Conservation (phyloP, 2,888 invertebrate genomes). For the Apomyelois bistriatella region DNA sequence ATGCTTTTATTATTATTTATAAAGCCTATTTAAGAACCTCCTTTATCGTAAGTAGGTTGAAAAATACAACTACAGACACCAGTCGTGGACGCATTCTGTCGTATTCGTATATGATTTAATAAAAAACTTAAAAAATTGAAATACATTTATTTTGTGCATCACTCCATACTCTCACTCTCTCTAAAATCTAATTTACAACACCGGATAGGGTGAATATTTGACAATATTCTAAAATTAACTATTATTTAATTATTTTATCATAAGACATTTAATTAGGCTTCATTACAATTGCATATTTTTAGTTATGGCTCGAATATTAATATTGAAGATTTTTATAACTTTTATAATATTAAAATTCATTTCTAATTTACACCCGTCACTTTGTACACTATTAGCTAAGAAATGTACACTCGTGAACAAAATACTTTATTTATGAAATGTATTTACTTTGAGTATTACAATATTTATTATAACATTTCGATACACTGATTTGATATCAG, state of each 20-base stretch:
- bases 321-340: constrained; percentile 41
- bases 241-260: constrained; percentile 55
- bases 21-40: too few relatives aligned
- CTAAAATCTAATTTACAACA: constrained; percentile 67
- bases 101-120: too few relatives aligned
- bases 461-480: constrained; percentile 1
- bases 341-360: constrained; percentile 30
- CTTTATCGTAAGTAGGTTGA: too few relatives aligned
- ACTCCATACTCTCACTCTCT: constrained; percentile 60
- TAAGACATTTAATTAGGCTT: constrained; percentile 77
- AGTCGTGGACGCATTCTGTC: too few relatives aligned
- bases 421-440: constrained; percentile 13
- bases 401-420: constrained; percentile 21
- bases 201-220: constrained; percentile 56
- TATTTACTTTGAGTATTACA: constrained; percentile 11
- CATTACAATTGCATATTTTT: constrained; percentile 47
- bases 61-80: too few relatives aligned
- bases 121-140: constrained; percentile 41
- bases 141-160: constrained; percentile 77
- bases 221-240: constrained; percentile 47
- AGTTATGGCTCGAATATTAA: constrained; percentile 63
- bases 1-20: too few relatives aligned
- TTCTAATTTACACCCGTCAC: constrained; percentile 35
- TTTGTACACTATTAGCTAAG: constrained; percentile 35
- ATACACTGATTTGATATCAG: background rate